Evolutionary conservation across 2,113 vertebrate genomes (phyloP), one percentile per base, ranked within the genome.

Genomic region (Tachycineta bicolor): DNA sequence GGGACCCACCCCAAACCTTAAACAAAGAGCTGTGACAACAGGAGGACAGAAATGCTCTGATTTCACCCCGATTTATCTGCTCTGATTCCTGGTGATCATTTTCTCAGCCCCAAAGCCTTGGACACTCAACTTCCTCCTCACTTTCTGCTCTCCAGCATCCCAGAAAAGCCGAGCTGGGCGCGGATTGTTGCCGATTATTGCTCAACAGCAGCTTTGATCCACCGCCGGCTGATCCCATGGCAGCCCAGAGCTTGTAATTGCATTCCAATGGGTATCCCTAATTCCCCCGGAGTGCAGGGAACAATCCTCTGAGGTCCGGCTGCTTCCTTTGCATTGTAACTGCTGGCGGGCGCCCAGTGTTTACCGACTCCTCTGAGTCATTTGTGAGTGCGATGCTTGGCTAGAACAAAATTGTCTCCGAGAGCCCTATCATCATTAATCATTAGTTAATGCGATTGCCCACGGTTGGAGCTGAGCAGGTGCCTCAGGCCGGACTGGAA

Each of bases 211-310:
- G 79, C 74, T 85, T 84, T 85, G 75, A 24, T 87, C 22, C 17
- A 3, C 34, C n/a, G 17, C 67, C 78, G 89, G 94, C 92, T 49
- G 96, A 83, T 82, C 82, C 85, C 37, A 37, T 37, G 37, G 37
- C 37, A 58, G 89, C 86, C 44, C 68, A 33, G 86, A 79, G 74
- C 86, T 96, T 37, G 95, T 94, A 67, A 93, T 64, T 79, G 80
- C 89, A 80, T 91, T 91, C 91, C 97, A 63, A 58, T 22, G 94
- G 94, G 59, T 49, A 39, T 92, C 81, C 96, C 94, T 86, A 90
- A 90, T 94, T 96, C 94, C 95, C 92, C 76, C n/a, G 43, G 94
- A 94, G 97, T 17, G 86, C 89, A 47, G 73, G 49, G 94, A 91
- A 75, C 87, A 95, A 73, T 93, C 81, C 69, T 13, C 67, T 53